Base-by-base conservation (phyloP, 2,888 invertebrate genomes). In the Zaprionus lineosus region DNA sequence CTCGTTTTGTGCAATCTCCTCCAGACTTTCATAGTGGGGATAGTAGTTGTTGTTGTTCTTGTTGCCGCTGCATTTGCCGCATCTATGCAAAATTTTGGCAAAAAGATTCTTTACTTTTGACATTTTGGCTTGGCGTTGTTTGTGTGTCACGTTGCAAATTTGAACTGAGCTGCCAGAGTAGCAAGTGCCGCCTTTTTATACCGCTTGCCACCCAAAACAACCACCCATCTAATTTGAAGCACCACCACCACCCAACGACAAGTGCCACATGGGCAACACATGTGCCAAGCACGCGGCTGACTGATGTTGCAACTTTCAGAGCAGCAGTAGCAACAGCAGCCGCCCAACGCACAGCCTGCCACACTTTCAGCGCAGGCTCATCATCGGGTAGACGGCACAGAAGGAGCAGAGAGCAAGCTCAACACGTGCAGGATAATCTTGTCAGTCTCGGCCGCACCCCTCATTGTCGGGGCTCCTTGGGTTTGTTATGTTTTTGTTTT, bases 1-100 rank as follows among this genome's bases (percentile, higher is more conserved):
- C 74, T 85, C 83, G 44, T 89, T 89, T 64, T 89, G 87, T 11
- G 86, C 88, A 52, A 89, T 89, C 66, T 89, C 89, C 59, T 71
- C 74, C n/a, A 81, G 58, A 29, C 66, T 74, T 12, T 74, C 70
- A 29, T 72, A 59, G 9, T 43, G 48, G 28, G 57, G 48, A 44
- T 50, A 52, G 18, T 58, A 31, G 18, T 39, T 56, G 34, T 55
- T 51, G 37, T 15, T 44, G 19, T 24, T 57, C 44, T 53, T 56
- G 33, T 40, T 21, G 41, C 14, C 41, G 53, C 15, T 60, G 63
- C 65, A 52, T 29, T 67, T 82, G 50, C 58, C 58, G 14, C 78
- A 55, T 0, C 82, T 77, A 6, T 74, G 72, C 44, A 86, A 40
- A 40, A 87, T 68, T 76, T 76, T 86, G 53, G 74, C 73, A 50